phyloP scores from a whole-genome alignment of 1,140 invertebrate genomes.

The Drosophila yakuba region DNA sequence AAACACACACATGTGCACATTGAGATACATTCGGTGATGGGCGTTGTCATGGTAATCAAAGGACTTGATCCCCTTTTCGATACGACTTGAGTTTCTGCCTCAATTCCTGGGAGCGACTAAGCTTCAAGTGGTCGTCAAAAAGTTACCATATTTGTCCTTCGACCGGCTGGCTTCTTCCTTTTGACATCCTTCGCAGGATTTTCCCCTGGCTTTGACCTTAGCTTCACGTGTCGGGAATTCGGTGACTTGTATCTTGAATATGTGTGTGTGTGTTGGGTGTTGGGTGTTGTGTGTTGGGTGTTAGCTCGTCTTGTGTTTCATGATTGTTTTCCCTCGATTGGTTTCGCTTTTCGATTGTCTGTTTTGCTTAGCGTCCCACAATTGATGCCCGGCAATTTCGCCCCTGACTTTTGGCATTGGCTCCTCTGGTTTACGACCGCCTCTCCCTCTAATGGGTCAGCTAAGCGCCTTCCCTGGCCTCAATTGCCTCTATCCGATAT shows the following conservation, averaged over 20 bases:
- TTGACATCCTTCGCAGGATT: conserved; percentile 24
- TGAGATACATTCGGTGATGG: conserved; percentile 12
- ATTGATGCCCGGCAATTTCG: conserved; percentile 69
- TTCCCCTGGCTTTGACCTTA: conserved; percentile 26
- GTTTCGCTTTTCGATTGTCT: conserved; percentile 75
- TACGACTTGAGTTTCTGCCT: conserved; percentile 24
- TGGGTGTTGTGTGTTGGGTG: conserved; percentile 6
- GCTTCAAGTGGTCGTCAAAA: conserved; percentile 66
- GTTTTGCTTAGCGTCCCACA: conserved; percentile 72
- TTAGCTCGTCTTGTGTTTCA: conserved; percentile 53
- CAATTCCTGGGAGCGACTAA: conserved; percentile 55
- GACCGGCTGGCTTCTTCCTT: conserved; percentile 37
- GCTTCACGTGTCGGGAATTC: conserved; percentile 55
- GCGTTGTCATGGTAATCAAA: conserved; percentile 74
- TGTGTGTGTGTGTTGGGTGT: not conserved
- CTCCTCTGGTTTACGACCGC: conserved; percentile 62
- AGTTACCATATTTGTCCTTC: conserved; percentile 56
- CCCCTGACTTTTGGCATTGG: conserved; percentile 65
- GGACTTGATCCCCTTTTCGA: conserved; percentile 43
- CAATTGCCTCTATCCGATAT: conserved; percentile 44
- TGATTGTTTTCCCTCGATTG: conserved; percentile 74
- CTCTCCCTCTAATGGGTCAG: conserved; percentile 70
- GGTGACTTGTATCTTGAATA: not conserved
- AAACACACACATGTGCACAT: not conserved
- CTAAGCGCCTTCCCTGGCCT: conserved; percentile 60